A percentile compares a stretch with the other conserved stretches of the same genome.
phyloP scores from a whole-genome alignment of 2,113 vertebrate genomes.

The Protomyctophum bolini region DNA sequence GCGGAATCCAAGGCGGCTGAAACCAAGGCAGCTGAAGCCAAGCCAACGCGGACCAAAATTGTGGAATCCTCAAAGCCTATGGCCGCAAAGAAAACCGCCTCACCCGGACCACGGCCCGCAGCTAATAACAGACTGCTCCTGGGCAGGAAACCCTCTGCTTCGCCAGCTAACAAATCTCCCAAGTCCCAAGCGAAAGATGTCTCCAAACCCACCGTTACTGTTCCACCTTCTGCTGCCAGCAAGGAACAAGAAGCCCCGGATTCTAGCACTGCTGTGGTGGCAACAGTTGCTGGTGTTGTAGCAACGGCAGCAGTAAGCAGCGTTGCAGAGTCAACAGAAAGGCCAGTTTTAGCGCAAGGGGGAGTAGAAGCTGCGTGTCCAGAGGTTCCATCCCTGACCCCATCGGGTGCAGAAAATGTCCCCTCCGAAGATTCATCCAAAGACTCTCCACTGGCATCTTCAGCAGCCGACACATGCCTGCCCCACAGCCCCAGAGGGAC shows the following conservation, averaged over 20 bases:
- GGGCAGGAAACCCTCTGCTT: conserved; percentile 45
- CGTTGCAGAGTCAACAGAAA: neutral
- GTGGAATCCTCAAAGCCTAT: conserved; percentile 43
- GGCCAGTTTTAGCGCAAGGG: conserved; percentile 19
- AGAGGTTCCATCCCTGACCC: neutral
- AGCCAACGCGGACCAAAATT: conserved; percentile 52
- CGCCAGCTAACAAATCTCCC: conserved; percentile 50
- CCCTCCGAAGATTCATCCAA: neutral
- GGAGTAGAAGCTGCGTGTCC: conserved; percentile 14
- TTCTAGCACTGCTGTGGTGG: neutral
- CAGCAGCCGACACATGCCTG: conserved; percentile 22
- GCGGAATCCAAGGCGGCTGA: conserved; percentile 51
- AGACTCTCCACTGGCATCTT: conserved; percentile 8
- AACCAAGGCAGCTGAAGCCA: conserved; percentile 45
- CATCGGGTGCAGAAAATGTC: conserved; percentile 14
- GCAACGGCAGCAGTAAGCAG: neutral
- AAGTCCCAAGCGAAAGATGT: conserved; percentile 39
- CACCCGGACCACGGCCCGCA: conserved; percentile 18
- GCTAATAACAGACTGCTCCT: conserved; percentile 26
- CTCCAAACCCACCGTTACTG: conserved; percentile 69
- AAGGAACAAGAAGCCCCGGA: conserved; percentile 44
- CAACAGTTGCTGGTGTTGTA: neutral
- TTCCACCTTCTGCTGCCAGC: conserved; percentile 50
- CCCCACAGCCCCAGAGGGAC: conserved; percentile 17
- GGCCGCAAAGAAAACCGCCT: conserved; percentile 47